Conservation (phyloP, 2,888 invertebrate species). For the Mechanitis mazaeus region DNA sequence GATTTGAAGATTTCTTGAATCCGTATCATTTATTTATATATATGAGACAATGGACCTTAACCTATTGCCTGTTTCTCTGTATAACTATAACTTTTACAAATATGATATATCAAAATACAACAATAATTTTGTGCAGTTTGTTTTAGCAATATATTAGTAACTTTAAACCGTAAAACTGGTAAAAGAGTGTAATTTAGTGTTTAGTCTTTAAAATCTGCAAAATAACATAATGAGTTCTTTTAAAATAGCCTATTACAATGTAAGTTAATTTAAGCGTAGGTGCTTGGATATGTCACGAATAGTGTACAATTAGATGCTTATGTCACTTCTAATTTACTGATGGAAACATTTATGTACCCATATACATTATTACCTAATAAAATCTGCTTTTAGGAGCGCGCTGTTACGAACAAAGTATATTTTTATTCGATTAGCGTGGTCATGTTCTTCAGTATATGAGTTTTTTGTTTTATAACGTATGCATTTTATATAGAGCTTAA, state of each 20-base stretch:
- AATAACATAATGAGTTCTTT: no score
- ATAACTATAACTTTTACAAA: no score
- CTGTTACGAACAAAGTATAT: neutral
- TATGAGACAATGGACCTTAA: no score
- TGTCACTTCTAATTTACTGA: slow-evolving; percentile 14
- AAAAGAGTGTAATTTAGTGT: no score
- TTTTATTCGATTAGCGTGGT: neutral
- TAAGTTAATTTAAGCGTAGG: slow-evolving; percentile 1
- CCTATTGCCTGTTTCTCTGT: no score
- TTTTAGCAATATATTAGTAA: no score
- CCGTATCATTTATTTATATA: neutral
- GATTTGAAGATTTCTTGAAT: neutral
- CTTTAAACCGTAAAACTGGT: no score
- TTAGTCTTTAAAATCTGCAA: no score
- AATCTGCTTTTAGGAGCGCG: neutral
- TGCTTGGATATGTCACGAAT: neutral
- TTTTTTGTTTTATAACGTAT: no score
- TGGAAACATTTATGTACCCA: slow-evolving; percentile 1
- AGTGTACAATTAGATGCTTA: slow-evolving; percentile 7
- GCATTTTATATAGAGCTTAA: no score
- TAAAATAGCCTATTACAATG: neutral
- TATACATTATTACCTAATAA: slow-evolving; percentile 1
- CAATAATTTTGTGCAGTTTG: no score
- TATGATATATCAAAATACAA: no score
- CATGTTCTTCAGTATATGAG: neutral